Evolutionary conservation across 30 jellyfish, hydroid and myxozoan species (phyloP), one percentile per base, ranked within the genome.

Genomic region (Aurelia coerulea): DNA sequence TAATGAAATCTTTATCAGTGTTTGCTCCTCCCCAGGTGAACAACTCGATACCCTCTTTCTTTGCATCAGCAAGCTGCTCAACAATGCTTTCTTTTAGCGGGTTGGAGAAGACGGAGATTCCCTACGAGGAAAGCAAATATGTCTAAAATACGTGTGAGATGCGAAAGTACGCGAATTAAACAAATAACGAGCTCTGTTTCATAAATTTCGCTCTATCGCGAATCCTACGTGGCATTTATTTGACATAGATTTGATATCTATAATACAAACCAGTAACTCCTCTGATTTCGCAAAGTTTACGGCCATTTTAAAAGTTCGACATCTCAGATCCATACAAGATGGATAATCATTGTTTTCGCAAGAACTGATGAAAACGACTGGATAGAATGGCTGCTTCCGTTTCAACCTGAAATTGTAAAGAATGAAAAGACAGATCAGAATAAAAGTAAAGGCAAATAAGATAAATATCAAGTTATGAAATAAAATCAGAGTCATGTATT

Each of bases 21-120:
- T 90, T 90, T 32, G 86, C 93, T 56, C 64, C 91, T 10, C 97
- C 97, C 93, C 93, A 90, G 23, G 97, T 90, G 49, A 90, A 74
- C 49, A 90, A 17, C 46, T 64, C 83, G 1, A 83, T n/a, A 50
- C 76, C 87, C 4, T 67, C 32, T 2, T 56, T 23, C 32, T 46
- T 52, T 11, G 72, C 94, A 10, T 49, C 34, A 16, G 19, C 60
- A 6, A 33, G 64, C 53, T 64, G 56, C 17, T 88, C 97, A 5
- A 65, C 56, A 46, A 88, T 70, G 34, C 58, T 70, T 17, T 88
- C 79, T 32, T 53, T 51, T 37, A 88, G 33, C 23, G 91, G 79
- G 75, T 88, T 81, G 6, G 81, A 65, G 65, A 70, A 68, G 33
- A 80, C 84, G 19, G 92, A 80, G 41, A 88, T 88, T 3, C 97